A percentile compares a stretch with the other conserved stretches of the same genome.
These are phyloP conservation scores for Trichacis sp. DNA, from an alignment of 2,888 invertebrate species.

Conservation along the genomic window DNA sequence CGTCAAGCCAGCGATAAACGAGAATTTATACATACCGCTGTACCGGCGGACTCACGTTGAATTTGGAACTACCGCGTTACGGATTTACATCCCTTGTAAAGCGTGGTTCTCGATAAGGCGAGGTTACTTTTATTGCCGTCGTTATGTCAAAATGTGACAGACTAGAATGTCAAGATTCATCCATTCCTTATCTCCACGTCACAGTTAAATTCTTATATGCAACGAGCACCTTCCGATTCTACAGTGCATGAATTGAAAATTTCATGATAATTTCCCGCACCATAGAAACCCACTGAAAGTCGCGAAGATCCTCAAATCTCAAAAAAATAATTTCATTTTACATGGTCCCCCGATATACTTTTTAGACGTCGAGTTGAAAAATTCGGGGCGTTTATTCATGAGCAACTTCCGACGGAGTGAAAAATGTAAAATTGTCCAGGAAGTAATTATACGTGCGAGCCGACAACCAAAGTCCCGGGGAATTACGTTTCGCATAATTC, in stretches of 20 bases:
- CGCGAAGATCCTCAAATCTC: too few relatives aligned
- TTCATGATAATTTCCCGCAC: too few relatives aligned
- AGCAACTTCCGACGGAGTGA: slow-evolving; percentile 20
- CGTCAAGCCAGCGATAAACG: slow-evolving; percentile 2
- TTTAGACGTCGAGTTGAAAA: too few relatives aligned
- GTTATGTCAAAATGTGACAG: slow-evolving; percentile 9
- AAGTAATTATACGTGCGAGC: slow-evolving; percentile 26
- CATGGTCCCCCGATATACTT: too few relatives aligned
- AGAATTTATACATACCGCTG: background rate
- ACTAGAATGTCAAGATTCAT: background rate
- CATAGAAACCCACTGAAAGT: too few relatives aligned
- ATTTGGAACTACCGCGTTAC: slow-evolving; percentile 15
- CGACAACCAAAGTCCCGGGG: slow-evolving; percentile 20
- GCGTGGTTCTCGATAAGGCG: slow-evolving; percentile 14
- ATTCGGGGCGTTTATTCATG: background rate
- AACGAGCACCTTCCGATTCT: too few relatives aligned
- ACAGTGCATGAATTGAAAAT: too few relatives aligned
- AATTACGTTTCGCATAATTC: background rate
- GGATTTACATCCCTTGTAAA: slow-evolving; percentile 15
- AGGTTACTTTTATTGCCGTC: slow-evolving; percentile 4
- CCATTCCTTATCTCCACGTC: background rate
- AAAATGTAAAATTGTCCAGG: slow-evolving; percentile 8
- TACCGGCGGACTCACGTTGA: slow-evolving; percentile 7
- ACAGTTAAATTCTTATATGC: background rate
- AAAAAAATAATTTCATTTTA: too few relatives aligned